Conservation (phyloP, 2,888 invertebrate genomes). For the Ptychoptera contaminata region DNA sequence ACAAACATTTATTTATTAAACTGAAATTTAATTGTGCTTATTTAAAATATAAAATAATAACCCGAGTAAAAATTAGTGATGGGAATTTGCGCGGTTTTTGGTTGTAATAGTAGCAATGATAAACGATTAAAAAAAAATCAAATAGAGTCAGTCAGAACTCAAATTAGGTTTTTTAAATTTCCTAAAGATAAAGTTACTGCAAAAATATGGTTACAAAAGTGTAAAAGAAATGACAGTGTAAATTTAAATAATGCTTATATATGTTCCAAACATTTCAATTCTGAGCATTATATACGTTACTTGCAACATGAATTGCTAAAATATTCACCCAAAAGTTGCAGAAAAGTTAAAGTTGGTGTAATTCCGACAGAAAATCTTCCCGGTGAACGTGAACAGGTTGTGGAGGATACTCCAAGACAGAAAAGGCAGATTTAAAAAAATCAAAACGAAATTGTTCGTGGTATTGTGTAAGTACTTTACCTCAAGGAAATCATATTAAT, state of each 20-base stretch:
- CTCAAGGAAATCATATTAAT: not conserved
- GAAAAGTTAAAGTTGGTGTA: not conserved
- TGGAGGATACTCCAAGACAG: not conserved
- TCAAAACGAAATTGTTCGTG: not conserved
- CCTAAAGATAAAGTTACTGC: not conserved
- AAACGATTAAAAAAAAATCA: slow-evolving; percentile 1
- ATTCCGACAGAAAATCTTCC: not conserved
- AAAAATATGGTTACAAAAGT: not conserved
- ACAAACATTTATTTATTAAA: too few species aligned
- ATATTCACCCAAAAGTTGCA: not conserved
- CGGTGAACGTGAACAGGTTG: not conserved
- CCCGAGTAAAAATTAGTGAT: too few species aligned
- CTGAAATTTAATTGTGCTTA: too few species aligned
- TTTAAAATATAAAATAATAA: too few species aligned
- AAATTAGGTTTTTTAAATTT: not conserved
- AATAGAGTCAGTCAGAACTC: not conserved
- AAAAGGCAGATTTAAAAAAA: not conserved
- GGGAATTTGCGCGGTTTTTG: not conserved
- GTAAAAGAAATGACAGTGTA: not conserved
- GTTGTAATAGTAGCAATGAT: not conserved
- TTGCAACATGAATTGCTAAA: not conserved
- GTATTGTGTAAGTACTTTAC: too few species aligned
- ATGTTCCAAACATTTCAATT: not conserved
- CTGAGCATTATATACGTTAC: not conserved
- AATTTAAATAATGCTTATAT: not conserved